Conservation (phyloP, 2,888 invertebrate genomes). For the Drosophila ezoana region DNA sequence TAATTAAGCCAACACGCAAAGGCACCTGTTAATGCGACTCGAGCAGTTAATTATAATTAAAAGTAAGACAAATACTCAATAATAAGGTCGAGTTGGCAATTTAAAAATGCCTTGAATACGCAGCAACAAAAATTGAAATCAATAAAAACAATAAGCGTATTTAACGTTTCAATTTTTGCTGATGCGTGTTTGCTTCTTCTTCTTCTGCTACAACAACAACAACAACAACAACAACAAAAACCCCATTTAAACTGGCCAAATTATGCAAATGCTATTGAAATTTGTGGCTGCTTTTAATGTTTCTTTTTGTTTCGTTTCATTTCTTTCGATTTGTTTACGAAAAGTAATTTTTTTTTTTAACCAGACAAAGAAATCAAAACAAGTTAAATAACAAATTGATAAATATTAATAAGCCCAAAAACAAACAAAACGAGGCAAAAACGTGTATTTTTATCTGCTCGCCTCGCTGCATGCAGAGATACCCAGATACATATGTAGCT, state of each 20-base stretch:
- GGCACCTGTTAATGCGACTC: constrained; percentile 13
- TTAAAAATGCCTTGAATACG: constrained; percentile 47
- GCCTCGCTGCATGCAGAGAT: constrained; percentile 45
- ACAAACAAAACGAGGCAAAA: constrained; percentile 16
- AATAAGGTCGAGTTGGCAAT: constrained; percentile 67
- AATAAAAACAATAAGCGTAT: constrained; percentile 29
- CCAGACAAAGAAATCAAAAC: constrained; percentile 65
- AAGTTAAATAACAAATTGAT: constrained; percentile 78
- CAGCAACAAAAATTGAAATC: constrained; percentile 16
- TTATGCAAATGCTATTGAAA: constrained; percentile 52
- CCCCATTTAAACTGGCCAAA: constrained; percentile 31
- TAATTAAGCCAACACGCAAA: constrained; percentile 49
- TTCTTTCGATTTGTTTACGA: constrained; percentile 37
- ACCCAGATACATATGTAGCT: constrained; percentile 17
- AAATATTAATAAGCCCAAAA: constrained; percentile 72
- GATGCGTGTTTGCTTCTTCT: constrained; percentile 17
- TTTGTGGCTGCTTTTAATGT: constrained; percentile 5
- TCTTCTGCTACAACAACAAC: constrained; percentile 1
- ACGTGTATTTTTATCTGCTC: constrained; percentile 34
- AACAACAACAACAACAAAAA: neutral
- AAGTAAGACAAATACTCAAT: constrained; percentile 36
- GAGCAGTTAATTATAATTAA: constrained; percentile 36
- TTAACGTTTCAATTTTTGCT: constrained; percentile 13
- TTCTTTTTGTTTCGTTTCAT: constrained; percentile 6
- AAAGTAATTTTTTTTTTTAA: constrained; percentile 45